phyloP scores from a whole-genome alignment of 2,888 invertebrate genomes.

The Pheosia gnoma region DNA sequence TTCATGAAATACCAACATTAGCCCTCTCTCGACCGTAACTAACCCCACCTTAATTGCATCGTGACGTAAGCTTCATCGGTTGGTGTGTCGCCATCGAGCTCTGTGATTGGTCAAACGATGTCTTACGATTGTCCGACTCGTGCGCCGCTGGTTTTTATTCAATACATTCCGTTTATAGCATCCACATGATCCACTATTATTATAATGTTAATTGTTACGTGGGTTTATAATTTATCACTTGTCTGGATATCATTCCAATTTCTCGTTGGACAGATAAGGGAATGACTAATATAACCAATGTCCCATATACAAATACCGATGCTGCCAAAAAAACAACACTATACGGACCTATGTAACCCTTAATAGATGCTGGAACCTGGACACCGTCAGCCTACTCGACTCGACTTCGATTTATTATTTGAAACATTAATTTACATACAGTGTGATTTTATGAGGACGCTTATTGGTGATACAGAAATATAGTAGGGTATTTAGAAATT shows the following conservation, averaged over 20 bases:
- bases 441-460: too few species aligned
- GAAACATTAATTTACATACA: too few species aligned
- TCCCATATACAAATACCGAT: too few species aligned
- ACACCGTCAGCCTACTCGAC: too few species aligned
- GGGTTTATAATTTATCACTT: neutral
- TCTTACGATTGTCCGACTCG: slow-evolving; percentile 44
- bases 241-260: neutral
- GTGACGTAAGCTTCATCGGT: slow-evolving; percentile 27
- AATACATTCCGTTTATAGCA: slow-evolving; percentile 22
- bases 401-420: too few species aligned
- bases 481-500: too few species aligned
- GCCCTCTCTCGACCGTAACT: neutral
- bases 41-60: slow-evolving; percentile 3
- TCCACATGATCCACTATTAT: slow-evolving; percentile 1
- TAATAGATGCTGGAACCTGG: too few species aligned
- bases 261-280: neutral
- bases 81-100: slow-evolving; percentile 26
- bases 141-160: slow-evolving; percentile 25
- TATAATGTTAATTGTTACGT: neutral
- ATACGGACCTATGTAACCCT: too few species aligned
- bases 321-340: too few species aligned
- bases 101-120: slow-evolving; percentile 45
- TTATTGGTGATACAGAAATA: too few species aligned
- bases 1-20: neutral
- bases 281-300: neutral